Conservation (phyloP, 1,140 invertebrate genomes). For the Psilanteris sp. region DNA sequence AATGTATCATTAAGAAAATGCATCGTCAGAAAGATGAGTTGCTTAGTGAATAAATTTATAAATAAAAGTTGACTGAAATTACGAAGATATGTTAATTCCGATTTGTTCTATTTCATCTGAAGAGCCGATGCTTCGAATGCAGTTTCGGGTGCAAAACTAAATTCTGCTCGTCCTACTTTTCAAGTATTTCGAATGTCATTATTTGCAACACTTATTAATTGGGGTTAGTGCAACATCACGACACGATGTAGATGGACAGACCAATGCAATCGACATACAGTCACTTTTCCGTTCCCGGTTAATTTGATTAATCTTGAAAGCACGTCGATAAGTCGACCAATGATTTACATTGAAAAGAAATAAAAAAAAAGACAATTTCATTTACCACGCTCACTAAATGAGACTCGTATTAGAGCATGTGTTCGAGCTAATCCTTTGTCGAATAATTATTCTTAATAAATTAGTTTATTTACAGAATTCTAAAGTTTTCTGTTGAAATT, state of each 20-base stretch:
- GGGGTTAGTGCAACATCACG: conserved; percentile 15
- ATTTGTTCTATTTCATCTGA: no score
- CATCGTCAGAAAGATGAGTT: no score
- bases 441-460: no score
- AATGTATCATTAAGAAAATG: no score
- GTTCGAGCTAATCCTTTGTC: no score
- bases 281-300: neutral
- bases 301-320: conserved; percentile 23
- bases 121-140: conserved; percentile 2
- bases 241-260: conserved; percentile 10
- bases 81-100: no score
- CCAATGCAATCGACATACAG: neutral
- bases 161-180: conserved; percentile 18
- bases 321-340: conserved; percentile 2
- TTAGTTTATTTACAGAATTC: no score
- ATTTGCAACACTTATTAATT: conserved; percentile 30
- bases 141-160: conserved; percentile 11
- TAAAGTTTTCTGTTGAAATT: no score
- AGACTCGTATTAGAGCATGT: conserved; percentile 24
- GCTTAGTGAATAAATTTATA: no score
- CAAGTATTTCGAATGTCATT: conserved; percentile 31
- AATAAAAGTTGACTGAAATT: no score
- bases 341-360: conserved; percentile 10
- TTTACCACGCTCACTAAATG: neutral
- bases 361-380: conserved; percentile 15